Evolutionary conservation across 1,140 invertebrate genomes (phyloP), one percentile per base, ranked within the genome.

Genomic region (Andrena cerasifolii): DNA sequence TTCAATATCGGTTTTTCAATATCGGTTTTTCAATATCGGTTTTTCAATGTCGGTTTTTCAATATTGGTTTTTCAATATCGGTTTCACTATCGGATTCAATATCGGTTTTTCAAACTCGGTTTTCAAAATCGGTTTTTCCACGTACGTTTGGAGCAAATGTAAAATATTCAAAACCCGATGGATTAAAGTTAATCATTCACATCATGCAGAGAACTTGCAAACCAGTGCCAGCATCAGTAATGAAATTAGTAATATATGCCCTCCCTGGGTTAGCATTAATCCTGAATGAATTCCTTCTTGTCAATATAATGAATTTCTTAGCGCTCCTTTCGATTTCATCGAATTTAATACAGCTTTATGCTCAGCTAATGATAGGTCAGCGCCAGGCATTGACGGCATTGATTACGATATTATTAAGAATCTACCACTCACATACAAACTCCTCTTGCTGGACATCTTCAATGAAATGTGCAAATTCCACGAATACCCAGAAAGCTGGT

Each of bases 381-480:
- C 78, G 16, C 59, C 78, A 56, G 59, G 79, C 14, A 31, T 72
- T 14, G 73, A 81, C 33, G 61, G 62, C 3, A 77, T 81, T 24
- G 62, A 72, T n/a, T 77, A 67, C 28, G 40, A 21, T 31, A 43
- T 67, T 4, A 49, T 82, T 2, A 68, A 78, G 36, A 62, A 24
- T 3, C 47, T 82, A 1, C 70, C 49, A 14, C 16, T 58, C 8
- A 78, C 68, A 45, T 54, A 58, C 16, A 78, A 78, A 61, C 63
- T 78, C 26, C 36, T 77, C 12, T 45, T 81, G 0, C 28, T 78
- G 8, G 68, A 77, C 21, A 73, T 82, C 16, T 75, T 58, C 47
- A 78, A 78, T 33, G 33, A 70, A 26, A 61, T 78, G 49, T 68
- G 70, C 40, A 2, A 1, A 18, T 49, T 28, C 0, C 51, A 33